These are phyloP conservation scores for Cantharis rufa DNA, from an alignment of 2,888 invertebrate genomes.

Conservation along the genomic window DNA sequence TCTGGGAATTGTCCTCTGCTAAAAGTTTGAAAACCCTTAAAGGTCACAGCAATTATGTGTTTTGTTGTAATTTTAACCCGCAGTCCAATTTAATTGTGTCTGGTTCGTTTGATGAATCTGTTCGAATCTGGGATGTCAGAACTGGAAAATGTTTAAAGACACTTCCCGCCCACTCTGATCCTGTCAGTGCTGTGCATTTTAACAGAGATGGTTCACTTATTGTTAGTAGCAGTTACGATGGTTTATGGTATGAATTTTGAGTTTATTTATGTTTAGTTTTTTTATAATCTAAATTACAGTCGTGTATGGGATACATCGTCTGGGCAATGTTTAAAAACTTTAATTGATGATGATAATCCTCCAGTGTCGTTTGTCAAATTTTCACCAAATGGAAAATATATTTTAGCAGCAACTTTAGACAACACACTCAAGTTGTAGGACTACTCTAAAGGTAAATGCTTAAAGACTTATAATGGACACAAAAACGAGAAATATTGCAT, in stretches of 20 bases:
- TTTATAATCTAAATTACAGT: constrained; percentile 60
- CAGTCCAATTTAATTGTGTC: constrained; percentile 99
- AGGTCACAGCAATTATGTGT: constrained; percentile 99
- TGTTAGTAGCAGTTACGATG: constrained; percentile 98
- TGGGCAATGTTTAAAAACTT: constrained; percentile 97
- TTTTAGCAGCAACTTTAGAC: constrained; percentile 96
- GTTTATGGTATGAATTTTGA: constrained; percentile 75
- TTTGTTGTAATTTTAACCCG: constrained; percentile 99
- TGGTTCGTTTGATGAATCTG: constrained; percentile 99
- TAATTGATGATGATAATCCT: constrained; percentile 99
- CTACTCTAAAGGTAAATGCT: constrained; percentile 96
- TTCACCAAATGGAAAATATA: constrained; percentile 99
- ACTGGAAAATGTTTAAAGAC: constrained; percentile 98
- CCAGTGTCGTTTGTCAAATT: constrained; percentile 99
- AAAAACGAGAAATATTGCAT: constrained; percentile 99
- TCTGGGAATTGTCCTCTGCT: constrained; percentile 95
- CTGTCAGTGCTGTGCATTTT: constrained; percentile 98
- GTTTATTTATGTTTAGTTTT: background rate
- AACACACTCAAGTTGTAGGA: constrained; percentile 99
- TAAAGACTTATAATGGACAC: constrained; percentile 98
- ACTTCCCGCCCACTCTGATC: constrained; percentile 98
- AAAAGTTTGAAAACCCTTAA: constrained; percentile 98
- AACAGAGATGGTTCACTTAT: constrained; percentile 98
- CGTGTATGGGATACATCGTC: constrained; percentile 99
- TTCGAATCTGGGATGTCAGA: constrained; percentile 98